phyloP scores from a whole-genome alignment of 2,888 invertebrate species.

The Napeogenes sylphis region DNA sequence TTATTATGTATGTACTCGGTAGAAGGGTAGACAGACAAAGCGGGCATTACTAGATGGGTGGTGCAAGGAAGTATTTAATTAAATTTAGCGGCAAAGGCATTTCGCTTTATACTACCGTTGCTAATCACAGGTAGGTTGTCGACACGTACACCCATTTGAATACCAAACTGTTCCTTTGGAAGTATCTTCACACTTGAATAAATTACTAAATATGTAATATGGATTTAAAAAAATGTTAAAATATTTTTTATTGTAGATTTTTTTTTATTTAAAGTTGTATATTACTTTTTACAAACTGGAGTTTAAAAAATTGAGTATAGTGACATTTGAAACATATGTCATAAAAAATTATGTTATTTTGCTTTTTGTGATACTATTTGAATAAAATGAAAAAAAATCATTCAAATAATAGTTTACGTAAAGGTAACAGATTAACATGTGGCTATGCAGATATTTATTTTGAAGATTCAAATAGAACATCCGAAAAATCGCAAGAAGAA shows the following conservation, averaged over 20 bases:
- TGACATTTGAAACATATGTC: background rate
- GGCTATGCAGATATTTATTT: conserved; percentile 62
- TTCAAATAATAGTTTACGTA: conserved; percentile 36
- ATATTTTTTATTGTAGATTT: too few relatives aligned
- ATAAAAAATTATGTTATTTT: conserved; percentile 7
- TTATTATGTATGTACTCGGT: conserved; percentile 20
- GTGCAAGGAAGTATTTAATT: conserved; percentile 69
- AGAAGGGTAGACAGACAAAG: conserved; percentile 47
- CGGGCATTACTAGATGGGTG: conserved; percentile 60
- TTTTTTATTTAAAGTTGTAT: too few relatives aligned
- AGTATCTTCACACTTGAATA: conserved; percentile 30
- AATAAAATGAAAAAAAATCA: conserved; percentile 11
- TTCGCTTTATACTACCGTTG: conserved; percentile 62
- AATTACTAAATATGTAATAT: conserved; percentile 3
- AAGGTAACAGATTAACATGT: conserved; percentile 53
- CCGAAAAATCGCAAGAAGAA: conserved; percentile 13
- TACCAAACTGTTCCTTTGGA: conserved; percentile 56
- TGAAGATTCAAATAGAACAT: conserved; percentile 36
- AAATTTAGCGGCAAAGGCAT: conserved; percentile 63
- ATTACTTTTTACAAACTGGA: too few relatives aligned
- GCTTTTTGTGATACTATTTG: background rate
- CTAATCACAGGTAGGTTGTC: conserved; percentile 72
- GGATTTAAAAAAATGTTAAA: too few relatives aligned
- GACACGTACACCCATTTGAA: conserved; percentile 63
- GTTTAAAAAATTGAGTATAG: too few relatives aligned